Percentiles rank a stretch among this genome's conserved stretches.
Conservation (phyloP, 2,113 vertebrate genomes). For the Callospermophilus lateralis region DNA sequence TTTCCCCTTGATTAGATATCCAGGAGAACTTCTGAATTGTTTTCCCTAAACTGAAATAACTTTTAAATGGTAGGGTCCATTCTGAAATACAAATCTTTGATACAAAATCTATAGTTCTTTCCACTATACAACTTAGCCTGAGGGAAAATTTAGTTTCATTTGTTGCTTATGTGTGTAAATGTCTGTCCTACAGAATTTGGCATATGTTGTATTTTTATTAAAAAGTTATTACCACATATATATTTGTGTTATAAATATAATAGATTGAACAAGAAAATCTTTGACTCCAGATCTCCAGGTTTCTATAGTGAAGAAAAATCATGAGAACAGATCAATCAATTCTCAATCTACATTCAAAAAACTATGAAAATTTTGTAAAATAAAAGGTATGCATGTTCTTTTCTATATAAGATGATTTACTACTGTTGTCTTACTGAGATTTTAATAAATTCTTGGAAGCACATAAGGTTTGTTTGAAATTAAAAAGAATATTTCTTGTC, state of each 20-base stretch:
- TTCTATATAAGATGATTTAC: conserved; percentile 35
- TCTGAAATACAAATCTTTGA: neutral
- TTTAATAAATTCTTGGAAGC: conserved; percentile 44
- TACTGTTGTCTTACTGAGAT: conserved; percentile 34
- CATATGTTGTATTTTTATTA: neutral
- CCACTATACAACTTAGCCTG: neutral
- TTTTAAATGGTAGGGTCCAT: neutral
- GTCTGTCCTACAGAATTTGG: conserved; percentile 1
- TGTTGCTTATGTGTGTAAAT: neutral
- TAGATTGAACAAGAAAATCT: neutral
- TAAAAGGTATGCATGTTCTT: conserved; percentile 27
- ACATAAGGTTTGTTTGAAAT: conserved; percentile 54
- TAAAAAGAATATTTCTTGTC: conserved; percentile 36
- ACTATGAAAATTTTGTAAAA: conserved; percentile 15
- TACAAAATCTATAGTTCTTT: neutral
- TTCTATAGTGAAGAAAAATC: neutral
- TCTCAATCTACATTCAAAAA: neutral
- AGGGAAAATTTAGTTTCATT: conserved; percentile 17
- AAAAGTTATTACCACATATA: conserved; percentile 39
- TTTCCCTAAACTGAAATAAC: neutral
- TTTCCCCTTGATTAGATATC: neutral
- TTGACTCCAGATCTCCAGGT: neutral
- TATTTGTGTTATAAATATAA: neutral
- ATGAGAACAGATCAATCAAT: neutral
- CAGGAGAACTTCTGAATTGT: conserved; percentile 21